phyloP scores from a whole-genome alignment of 2,797 vertebrate genomes.

The Spea hammondii region DNA sequence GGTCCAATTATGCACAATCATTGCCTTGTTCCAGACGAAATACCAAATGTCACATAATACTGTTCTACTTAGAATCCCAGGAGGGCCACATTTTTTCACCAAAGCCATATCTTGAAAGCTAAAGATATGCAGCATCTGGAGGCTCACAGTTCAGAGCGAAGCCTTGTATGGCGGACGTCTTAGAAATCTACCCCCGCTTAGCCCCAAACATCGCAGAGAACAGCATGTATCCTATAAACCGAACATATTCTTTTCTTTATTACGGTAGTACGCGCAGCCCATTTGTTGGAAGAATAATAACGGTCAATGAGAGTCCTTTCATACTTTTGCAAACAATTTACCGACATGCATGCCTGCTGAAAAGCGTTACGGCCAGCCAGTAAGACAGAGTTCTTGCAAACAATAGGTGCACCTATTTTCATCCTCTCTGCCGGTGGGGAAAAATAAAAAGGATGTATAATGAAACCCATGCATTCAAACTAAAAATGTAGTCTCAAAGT shows the following conservation, averaged over 20 bases:
- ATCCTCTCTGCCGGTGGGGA: not conserved
- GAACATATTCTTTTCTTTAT: conserved; percentile 2
- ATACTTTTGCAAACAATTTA: not conserved
- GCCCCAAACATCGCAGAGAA: not conserved
- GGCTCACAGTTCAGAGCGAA: not conserved
- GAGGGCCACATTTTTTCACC: not conserved
- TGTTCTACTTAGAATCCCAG: too few relatives aligned
- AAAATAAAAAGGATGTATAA: not conserved
- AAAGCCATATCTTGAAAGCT: not conserved
- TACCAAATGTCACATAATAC: too few relatives aligned
- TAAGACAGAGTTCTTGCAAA: not conserved
- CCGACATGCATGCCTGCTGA: conserved; percentile 1
- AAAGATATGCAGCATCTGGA: not conserved
- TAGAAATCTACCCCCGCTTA: not conserved
- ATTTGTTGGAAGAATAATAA: not conserved
- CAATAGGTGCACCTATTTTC: not conserved
- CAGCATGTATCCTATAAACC: conserved; percentile 18
- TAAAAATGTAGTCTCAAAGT: not conserved
- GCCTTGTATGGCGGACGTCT: not conserved
- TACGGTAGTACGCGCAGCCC: not conserved
- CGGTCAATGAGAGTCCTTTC: conserved; percentile 1
- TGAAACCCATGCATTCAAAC: not conserved
- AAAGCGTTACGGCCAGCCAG: not conserved
- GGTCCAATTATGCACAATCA: too few relatives aligned
- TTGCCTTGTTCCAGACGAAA: too few relatives aligned